Percentiles rank a stretch among this genome's conserved stretches.
phyloP scores from a whole-genome alignment of 2,113 vertebrate genomes.

The Percina caprodes region DNA sequence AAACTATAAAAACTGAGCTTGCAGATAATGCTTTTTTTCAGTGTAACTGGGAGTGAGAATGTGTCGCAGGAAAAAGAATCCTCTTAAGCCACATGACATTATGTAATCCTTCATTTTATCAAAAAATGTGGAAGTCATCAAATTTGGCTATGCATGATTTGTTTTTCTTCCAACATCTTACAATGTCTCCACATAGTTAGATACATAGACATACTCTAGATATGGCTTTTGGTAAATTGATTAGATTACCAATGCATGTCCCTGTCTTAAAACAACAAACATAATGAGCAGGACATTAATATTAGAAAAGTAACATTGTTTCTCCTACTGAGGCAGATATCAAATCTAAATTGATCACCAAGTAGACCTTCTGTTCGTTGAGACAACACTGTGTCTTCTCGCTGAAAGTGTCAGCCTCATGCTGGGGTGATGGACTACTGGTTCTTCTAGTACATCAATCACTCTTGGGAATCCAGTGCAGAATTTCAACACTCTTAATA shows the following conservation, averaged over 20 bases:
- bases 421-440: constrained; percentile 45
- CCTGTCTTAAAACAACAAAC: background rate
- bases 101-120: background rate
- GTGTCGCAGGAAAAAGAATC: background rate
- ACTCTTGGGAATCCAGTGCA: constrained; percentile 30
- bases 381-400: constrained; percentile 14
- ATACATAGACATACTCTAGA: background rate
- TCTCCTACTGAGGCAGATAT: background rate
- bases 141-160: background rate
- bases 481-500: constrained; percentile 45
- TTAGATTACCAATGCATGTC: background rate
- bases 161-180: background rate
- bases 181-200: no score
- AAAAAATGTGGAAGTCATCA: background rate
- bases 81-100: background rate
- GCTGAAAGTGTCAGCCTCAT: constrained; percentile 17
- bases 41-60: background rate
- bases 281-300: background rate
- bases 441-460: constrained; percentile 43
- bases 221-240: no score
- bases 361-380: background rate
- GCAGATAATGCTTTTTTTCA: background rate
- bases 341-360: constrained; percentile 4
- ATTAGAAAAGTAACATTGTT: background rate
- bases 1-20: background rate